Percentiles rank a stretch among this genome's conserved stretches.
Evolutionary conservation across 2,888 invertebrate species (phyloP).

Genomic region (Hoplodrina ambigua): DNA sequence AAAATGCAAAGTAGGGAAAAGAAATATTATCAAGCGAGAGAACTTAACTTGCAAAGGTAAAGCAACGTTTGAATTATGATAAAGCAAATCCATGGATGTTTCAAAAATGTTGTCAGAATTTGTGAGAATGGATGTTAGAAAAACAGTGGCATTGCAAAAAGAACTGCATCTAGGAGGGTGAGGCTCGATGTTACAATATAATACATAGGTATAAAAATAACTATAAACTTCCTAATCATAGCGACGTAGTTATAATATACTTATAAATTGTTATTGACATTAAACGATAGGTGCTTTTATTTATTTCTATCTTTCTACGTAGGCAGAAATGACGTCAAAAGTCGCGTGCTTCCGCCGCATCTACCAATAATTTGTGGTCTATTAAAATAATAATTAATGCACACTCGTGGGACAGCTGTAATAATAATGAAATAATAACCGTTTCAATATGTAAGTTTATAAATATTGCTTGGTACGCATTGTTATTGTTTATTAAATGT

Average conservation of each 20-base stretch:
- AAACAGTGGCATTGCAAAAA: background rate
- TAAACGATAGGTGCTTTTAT: background rate
- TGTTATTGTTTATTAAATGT: slow-evolving; percentile 11
- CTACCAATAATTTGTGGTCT: slow-evolving; percentile 23
- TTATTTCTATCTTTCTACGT: background rate
- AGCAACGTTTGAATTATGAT: slow-evolving; percentile 34
- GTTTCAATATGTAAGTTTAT: slow-evolving; percentile 23
- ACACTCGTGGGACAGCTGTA: slow-evolving; percentile 13
- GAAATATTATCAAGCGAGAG: slow-evolving; percentile 28
- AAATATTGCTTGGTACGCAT: slow-evolving; percentile 27
- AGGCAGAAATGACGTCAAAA: slow-evolving; percentile 14
- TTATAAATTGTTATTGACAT: background rate
- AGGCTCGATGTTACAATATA: background rate
- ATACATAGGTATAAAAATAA: too few relatives aligned
- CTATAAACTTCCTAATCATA: background rate
- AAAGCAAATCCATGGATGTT: slow-evolving; percentile 4
- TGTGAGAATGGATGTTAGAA: background rate
- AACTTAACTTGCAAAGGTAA: slow-evolving; percentile 38
- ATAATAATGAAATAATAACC: slow-evolving; percentile 29
- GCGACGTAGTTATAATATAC: background rate
- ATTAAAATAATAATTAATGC: slow-evolving; percentile 25
- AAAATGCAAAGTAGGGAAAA: slow-evolving; percentile 44
- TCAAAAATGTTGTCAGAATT: background rate
- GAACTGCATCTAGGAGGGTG: background rate
- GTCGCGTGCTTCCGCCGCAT: slow-evolving; percentile 7